phyloP scores from a whole-genome alignment of 64 coral and sea anemone species.

The Stichodactyla helianthus region DNA sequence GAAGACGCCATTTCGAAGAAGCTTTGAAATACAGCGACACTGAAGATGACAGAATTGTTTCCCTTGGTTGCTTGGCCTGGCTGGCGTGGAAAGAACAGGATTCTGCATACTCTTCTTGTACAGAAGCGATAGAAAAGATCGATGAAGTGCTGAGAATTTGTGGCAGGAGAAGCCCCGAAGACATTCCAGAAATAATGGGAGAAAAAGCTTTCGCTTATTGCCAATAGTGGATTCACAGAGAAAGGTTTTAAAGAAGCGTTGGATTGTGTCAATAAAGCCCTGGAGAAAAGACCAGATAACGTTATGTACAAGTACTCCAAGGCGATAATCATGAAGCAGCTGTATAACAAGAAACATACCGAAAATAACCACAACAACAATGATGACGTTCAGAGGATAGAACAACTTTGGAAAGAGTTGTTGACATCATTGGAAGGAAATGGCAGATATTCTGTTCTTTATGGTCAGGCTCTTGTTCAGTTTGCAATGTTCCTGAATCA shows the following conservation, averaged over 20 bases:
- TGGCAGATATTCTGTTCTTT: not conserved
- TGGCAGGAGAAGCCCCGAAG: not conserved
- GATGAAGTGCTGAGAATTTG: not conserved
- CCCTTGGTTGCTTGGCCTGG: conserved; percentile 2
- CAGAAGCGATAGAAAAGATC: not conserved
- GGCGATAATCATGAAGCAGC: not conserved
- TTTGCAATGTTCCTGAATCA: not conserved
- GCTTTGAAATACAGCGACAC: not conserved
- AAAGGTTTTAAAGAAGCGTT: not conserved
- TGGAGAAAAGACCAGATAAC: not conserved
- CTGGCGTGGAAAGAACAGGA: not conserved
- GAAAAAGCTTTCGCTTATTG: not conserved
- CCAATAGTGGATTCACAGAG: not conserved
- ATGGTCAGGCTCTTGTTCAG: not conserved
- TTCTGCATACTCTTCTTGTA: not conserved
- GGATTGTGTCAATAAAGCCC: not conserved
- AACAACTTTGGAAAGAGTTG: not conserved
- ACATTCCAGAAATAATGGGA: not conserved
- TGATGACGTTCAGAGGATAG: not conserved
- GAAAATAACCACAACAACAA: not conserved
- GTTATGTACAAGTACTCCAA: conserved; percentile 2
- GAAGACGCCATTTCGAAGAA: too few relatives aligned
- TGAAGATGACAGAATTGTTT: conserved; percentile 11
- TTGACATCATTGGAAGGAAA: not conserved
- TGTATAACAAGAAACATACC: not conserved